Evolutionary conservation across 2,797 vertebrate genomes (phyloP).

Genomic region (Ctenochaetus hawaiiensis): DNA sequence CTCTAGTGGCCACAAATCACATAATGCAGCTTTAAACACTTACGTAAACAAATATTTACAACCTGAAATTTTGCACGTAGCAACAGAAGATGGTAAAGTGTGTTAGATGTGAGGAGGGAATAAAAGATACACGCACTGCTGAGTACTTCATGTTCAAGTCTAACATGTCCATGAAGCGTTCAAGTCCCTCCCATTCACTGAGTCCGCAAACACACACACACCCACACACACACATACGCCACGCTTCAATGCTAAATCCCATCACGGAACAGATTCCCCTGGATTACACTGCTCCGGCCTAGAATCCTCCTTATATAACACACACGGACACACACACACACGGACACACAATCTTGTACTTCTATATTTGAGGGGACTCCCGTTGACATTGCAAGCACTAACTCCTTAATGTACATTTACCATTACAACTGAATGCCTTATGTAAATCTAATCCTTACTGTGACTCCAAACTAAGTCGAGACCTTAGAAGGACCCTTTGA

Average conservation of each 20-base stretch:
- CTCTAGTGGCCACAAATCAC: not conserved
- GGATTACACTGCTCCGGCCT: constrained; percentile 67
- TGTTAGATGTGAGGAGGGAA: not conserved
- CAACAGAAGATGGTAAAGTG: not conserved
- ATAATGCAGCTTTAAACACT: not conserved
- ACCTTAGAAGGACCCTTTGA: too few relatives aligned
- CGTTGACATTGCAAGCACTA: too few relatives aligned
- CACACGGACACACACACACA: not conserved
- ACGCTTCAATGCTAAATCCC: constrained; percentile 54
- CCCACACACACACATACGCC: not conserved
- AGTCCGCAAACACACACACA: constrained; percentile 36
- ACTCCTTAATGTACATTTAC: too few relatives aligned
- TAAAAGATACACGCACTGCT: not conserved
- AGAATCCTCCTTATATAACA: constrained; percentile 71
- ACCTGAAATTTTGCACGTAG: not conserved
- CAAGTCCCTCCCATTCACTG: constrained; percentile 32
- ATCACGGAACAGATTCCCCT: constrained; percentile 59
- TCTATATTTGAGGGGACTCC: too few relatives aligned
- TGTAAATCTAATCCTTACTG: too few relatives aligned
- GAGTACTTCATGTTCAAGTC: constrained; percentile 12
- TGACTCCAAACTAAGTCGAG: too few relatives aligned
- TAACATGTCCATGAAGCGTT: constrained; percentile 20
- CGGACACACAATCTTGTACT: too few relatives aligned
- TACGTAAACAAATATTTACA: not conserved
- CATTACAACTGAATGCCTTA: too few relatives aligned